Conservation (phyloP, 2,113 vertebrate species). For the Alouatta palliata region DNA sequence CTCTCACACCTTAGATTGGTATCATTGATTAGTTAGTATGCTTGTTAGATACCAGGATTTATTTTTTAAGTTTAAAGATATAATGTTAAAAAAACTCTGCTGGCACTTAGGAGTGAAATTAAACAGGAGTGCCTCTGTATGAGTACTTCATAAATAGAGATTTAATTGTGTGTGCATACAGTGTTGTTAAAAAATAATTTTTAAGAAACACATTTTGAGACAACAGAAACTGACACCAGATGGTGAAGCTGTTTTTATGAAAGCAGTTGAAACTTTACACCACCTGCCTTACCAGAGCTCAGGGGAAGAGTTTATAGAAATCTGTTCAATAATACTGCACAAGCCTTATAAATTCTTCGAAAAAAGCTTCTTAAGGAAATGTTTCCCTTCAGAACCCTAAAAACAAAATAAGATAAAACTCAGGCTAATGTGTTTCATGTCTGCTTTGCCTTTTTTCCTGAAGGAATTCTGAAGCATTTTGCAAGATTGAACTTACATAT, state of each 20-base stretch:
- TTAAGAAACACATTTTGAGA: conserved; percentile 9
- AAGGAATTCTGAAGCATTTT: conserved; percentile 44
- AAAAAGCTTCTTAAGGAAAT: conserved; percentile 60
- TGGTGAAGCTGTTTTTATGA: conserved; percentile 40
- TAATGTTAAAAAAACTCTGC: not conserved
- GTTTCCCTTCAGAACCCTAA: conserved; percentile 63
- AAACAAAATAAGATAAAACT: conserved; percentile 40
- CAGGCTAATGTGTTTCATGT: conserved; percentile 14
- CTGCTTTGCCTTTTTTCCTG: not conserved
- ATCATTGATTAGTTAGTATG: not conserved
- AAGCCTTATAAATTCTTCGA: conserved; percentile 59
- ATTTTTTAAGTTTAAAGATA: not conserved
- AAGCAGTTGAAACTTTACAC: conserved; percentile 42
- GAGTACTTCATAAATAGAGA: conserved; percentile 18
- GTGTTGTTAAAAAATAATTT: conserved; percentile 22
- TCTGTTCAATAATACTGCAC: not conserved
- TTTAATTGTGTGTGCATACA: conserved; percentile 28
- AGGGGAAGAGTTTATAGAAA: conserved; percentile 62
- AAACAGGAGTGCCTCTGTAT: not conserved
- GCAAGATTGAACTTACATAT: not conserved
- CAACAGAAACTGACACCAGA: conserved; percentile 40
- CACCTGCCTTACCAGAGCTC: conserved; percentile 30
- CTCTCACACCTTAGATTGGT: not conserved
- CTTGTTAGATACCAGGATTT: not conserved
- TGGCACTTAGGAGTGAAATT: not conserved